Percentiles rank a stretch among this genome's conserved stretches.
phyloP scores from a whole-genome alignment of 64 coral and sea anemone species.

The Astreopora myriophthalma region DNA sequence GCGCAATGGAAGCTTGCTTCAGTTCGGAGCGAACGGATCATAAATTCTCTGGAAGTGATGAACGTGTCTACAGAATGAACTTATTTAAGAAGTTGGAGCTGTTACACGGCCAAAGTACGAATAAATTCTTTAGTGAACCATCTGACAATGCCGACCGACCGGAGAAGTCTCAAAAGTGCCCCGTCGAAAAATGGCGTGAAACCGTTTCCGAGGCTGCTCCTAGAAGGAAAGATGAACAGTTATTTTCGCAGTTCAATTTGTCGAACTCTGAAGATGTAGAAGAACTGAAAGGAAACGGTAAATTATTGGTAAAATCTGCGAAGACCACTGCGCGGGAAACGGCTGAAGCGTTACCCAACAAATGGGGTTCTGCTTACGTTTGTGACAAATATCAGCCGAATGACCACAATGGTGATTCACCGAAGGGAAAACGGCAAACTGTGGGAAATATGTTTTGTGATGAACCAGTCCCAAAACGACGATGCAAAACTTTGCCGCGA shows the following conservation, averaged over 20 bases:
- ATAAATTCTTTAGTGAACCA: background rate
- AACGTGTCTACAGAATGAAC: background rate
- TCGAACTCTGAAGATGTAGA: background rate
- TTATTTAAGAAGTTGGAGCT: slow-evolving; percentile 17
- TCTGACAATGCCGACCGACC: background rate
- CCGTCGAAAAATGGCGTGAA: background rate
- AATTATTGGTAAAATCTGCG: background rate
- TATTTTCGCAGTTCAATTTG: background rate
- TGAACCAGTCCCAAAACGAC: background rate
- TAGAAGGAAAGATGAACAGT: background rate
- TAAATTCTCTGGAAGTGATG: background rate
- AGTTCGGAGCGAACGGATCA: background rate
- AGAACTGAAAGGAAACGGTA: background rate
- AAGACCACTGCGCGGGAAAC: background rate
- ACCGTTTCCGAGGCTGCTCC: background rate
- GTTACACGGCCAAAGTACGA: background rate
- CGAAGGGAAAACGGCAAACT: background rate
- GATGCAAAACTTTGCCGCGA: slow-evolving; percentile 1
- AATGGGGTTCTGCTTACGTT: background rate
- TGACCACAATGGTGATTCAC: background rate
- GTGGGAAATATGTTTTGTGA: background rate
- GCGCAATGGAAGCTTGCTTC: background rate
- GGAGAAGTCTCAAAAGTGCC: background rate
- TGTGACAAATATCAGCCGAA: background rate
- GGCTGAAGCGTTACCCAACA: background rate